phyloP scores from a whole-genome alignment of 2,888 invertebrate genomes.

The Conus canariensis region DNA sequence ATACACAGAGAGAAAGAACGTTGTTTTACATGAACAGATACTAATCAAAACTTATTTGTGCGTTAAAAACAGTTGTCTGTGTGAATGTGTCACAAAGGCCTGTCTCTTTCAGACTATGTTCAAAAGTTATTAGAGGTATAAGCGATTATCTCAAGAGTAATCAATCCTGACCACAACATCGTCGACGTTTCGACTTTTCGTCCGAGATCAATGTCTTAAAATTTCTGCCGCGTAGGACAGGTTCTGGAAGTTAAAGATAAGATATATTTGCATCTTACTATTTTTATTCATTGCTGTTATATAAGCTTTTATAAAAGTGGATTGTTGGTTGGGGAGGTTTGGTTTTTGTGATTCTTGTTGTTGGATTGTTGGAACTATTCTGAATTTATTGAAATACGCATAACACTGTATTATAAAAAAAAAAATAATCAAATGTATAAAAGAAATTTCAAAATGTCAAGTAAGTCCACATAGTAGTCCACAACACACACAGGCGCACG shows the following conservation, averaged over 20 bases:
- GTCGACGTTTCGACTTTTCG: not conserved
- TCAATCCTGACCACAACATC: not conserved
- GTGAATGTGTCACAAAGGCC: not conserved
- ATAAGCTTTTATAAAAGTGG: too few relatives aligned
- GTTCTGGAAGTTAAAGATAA: not conserved
- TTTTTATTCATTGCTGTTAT: not conserved
- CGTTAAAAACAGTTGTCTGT: not conserved
- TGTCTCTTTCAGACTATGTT: not conserved
- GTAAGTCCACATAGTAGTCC: too few relatives aligned
- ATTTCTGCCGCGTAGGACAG: not conserved
- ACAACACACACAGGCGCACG: too few relatives aligned
- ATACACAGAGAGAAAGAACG: too few relatives aligned
- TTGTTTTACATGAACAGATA: too few relatives aligned
- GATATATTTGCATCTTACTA: not conserved
- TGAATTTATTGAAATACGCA: too few relatives aligned
- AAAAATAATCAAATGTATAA: too few relatives aligned
- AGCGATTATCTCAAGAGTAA: not conserved
- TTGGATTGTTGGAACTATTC: too few relatives aligned
- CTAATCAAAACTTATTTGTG: not conserved
- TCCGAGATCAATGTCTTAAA: not conserved
- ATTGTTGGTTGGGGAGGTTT: too few relatives aligned
- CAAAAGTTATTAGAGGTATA: too few relatives aligned
- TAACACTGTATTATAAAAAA: too few relatives aligned
- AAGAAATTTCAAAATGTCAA: too few relatives aligned
- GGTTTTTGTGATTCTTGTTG: not conserved